Base-by-base conservation (phyloP, 2,888 invertebrate genomes). In the Aleiodes leptofemur region DNA sequence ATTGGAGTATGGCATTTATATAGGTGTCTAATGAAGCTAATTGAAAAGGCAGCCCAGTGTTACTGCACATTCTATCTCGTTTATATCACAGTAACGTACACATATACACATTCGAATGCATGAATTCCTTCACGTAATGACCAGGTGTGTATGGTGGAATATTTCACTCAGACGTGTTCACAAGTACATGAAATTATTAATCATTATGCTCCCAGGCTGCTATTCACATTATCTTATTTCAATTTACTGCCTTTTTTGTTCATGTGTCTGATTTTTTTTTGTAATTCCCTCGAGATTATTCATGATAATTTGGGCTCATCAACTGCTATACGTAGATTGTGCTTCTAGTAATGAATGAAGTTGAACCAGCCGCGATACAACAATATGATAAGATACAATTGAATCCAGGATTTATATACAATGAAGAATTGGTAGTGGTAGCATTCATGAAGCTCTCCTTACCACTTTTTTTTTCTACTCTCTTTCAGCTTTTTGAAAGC, bases 131-230 rank as follows among this genome's bases (percentile, higher is more conserved):
- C 64, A 64, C 64, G 43, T 64, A 43, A 64, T 43, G 23, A 48
- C 48, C 64, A 64, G 64, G 64, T 64, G 64, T 64, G 64, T 23
- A 43, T 16, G 64, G 64, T 16, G 64, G 64, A 64, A 64, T 64
- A 48, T 48, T 48, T 14, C 48, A 29, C 43, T 43, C 43, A 48
- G 43, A 16, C 64, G 13, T 64, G 64, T 64, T 43, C 43, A 48
- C 23, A 23, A 48, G 16, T 48, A 43, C 43, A 64, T 48, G 64
- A 64, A 34, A 64, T 64, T 64, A 43, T 64, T 64, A 64, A 64
- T 64, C 64, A 48, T 64, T 43, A n/a, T 61, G 57, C 61, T n/a
- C 43, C 29, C 48, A n/a, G 66, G 66, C 48, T 66, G 66, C 48
- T 66, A 48, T 66, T 48, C 66, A n/a, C 50, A 66, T 48, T 66